phyloP scores from a whole-genome alignment of 92 coral and sea anemone species.

The Actinernus sp. region DNA sequence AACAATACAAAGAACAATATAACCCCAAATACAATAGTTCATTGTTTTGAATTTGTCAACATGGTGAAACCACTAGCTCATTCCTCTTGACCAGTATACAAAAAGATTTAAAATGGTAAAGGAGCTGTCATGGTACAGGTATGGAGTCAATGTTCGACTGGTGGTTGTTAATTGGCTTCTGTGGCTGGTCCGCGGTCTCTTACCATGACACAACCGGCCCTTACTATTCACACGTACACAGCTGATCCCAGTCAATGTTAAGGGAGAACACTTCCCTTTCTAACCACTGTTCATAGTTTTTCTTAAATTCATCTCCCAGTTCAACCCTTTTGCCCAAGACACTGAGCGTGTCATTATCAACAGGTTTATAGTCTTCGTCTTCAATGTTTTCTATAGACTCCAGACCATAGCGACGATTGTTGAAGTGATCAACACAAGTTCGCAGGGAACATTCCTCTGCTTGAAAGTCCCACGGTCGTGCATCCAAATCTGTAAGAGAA shows the following conservation, averaged over 20 bases:
- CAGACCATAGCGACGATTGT: constrained; percentile 85
- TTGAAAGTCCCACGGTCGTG: constrained; percentile 99
- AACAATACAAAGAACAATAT: too few relatives aligned
- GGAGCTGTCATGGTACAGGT: too few relatives aligned
- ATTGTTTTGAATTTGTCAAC: too few relatives aligned
- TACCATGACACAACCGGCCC: not conserved
- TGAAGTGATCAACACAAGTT: constrained; percentile 92
- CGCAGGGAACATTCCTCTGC: constrained; percentile 96
- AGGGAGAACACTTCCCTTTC: constrained; percentile 98
- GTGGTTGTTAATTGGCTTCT: too few relatives aligned
- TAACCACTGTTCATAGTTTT: constrained; percentile 95
- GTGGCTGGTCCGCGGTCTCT: not conserved
- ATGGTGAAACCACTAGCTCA: too few relatives aligned
- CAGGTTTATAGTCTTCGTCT: constrained; percentile 72
- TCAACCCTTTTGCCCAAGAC: constrained; percentile 89
- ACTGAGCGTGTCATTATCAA: constrained; percentile 82
- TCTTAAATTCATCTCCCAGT: constrained; percentile 89
- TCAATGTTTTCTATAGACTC: constrained; percentile 50
- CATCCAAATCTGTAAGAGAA: constrained; percentile 82
- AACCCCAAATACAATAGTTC: too few relatives aligned
- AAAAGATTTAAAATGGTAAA: too few relatives aligned
- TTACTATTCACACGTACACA: constrained; percentile 68
- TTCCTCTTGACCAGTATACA: too few relatives aligned
- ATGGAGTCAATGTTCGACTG: too few relatives aligned
- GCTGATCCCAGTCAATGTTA: constrained; percentile 97